Evolutionary conservation across 2,113 vertebrate species (phyloP), one percentile per base, ranked within the genome.

Genomic region (Hassar affinis): DNA sequence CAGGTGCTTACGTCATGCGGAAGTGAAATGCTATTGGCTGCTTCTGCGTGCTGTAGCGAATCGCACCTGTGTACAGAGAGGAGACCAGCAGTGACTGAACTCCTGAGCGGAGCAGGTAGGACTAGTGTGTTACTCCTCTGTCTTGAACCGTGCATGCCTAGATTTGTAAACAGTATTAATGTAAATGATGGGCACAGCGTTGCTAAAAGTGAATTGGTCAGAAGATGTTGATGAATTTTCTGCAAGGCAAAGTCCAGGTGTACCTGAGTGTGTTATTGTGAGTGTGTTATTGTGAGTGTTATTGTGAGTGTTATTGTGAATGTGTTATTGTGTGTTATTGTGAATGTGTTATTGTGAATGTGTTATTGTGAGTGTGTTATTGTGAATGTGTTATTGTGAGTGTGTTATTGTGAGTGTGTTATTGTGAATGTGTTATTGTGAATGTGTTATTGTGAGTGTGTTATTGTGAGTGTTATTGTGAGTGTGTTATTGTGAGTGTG

Each of bases 1-100:
- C 80, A 78, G 47, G 68, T 35, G 27, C 78, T 90, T 71, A 84
- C 84, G 86, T 89, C 89, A 88, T 77, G 54, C 56, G 0, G n/a
- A 74, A 4, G 84, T 38, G 0, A 0, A 4, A 22, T 38, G 35
- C 88, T 57, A 94, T 91, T 94, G 93, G 93, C 30, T 64, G 49
- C 20, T 3, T 62, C 47, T n/a, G 11, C 10, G 35, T 0, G n/a
- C 33, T 47, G 10, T 0, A 52, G 33, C 8, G 25, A 75, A 3
- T 2, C 0, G 1, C 0, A 0, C 0, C 0, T 85, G 80, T 47
- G 49, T 42, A 17, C 51, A 35, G 54, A 38, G n/a, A 3, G n/a
- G 54, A 38, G n/a, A 3, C n/a, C 11, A 45, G 27, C 25, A 27
- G 61, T 27, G 45, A 33, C 1, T 35, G 61, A 68, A n/a, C 0